Evolutionary conservation across 1,140 invertebrate species (phyloP).

Genomic region (Drosophila tristis): DNA sequence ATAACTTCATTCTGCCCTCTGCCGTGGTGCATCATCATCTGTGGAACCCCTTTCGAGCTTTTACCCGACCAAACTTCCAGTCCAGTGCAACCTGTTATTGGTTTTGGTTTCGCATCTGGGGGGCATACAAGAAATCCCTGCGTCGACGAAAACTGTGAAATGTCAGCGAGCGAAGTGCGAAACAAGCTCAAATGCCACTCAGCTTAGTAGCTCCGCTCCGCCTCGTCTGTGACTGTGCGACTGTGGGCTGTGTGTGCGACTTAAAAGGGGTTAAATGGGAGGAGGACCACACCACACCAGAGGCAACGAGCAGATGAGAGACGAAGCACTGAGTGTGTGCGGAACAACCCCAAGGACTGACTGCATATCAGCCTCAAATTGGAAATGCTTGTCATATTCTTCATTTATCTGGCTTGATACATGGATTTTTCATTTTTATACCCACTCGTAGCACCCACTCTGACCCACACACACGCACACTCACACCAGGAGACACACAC

Average conservation of each 20-base stretch:
- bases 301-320: neutral
- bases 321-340: neutral
- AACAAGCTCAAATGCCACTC: conserved; percentile 68
- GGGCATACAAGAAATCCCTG: conserved; percentile 29
- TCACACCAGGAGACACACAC: conserved; percentile 14
- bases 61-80: neutral
- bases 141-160: conserved; percentile 35
- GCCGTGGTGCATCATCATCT: neutral
- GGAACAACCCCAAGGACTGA: conserved; percentile 57
- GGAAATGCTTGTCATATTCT: conserved; percentile 84
- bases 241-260: conserved; percentile 8
- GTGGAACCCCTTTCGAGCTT: neutral
- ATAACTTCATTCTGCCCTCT: too few relatives aligned
- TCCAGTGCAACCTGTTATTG: conserved; percentile 14
- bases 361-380: conserved; percentile 69
- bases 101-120: neutral
- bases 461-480: conserved; percentile 3
- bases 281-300: neutral
- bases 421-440: conserved; percentile 78
- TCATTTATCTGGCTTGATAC: conserved; percentile 76
- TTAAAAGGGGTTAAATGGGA: conserved; percentile 66
- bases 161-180: conserved; percentile 62
- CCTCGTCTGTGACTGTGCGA: neutral
- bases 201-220: conserved; percentile 16
- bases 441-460: neutral